Evolutionary conservation across 2,797 vertebrate species (phyloP).

Genomic region (Lutjanus argentimaculatus): DNA sequence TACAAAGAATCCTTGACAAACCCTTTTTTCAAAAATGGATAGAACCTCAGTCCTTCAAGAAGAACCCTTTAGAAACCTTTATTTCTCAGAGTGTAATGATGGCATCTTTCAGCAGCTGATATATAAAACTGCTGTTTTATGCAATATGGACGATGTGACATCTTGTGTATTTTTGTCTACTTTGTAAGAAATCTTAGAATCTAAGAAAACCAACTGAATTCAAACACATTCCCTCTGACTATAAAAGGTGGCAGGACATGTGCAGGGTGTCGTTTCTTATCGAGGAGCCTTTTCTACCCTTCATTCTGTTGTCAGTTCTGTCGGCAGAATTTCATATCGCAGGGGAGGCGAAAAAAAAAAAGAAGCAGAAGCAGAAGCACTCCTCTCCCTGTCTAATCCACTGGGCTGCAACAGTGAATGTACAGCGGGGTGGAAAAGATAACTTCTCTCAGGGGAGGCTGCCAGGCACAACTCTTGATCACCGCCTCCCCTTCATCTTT

Average conservation of each 20-base stretch:
- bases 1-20: no score
- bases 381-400: slow-evolving; percentile 64
- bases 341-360: background rate
- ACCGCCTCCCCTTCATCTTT: slow-evolving; percentile 55
- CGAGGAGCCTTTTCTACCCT: slow-evolving; percentile 45
- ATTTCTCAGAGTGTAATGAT: background rate
- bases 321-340: slow-evolving; percentile 54
- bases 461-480: slow-evolving; percentile 63
- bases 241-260: slow-evolving; percentile 13
- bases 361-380: slow-evolving; percentile 34
- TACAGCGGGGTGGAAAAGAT: slow-evolving; percentile 70
- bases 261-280: slow-evolving; percentile 49
- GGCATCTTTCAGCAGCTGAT: slow-evolving; percentile 15
- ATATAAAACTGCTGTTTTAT: slow-evolving; percentile 22
- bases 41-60: no score
- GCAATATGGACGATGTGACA: background rate
- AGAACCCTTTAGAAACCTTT: no score
- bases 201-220: slow-evolving; percentile 7
- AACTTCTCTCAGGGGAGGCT: slow-evolving; percentile 63
- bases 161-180: background rate
- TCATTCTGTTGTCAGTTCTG: slow-evolving; percentile 57
- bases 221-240: slow-evolving; percentile 31
- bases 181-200: slow-evolving; percentile 11
- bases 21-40: no score
- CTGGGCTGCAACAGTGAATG: slow-evolving; percentile 56